Base-by-base conservation (phyloP, 1,140 invertebrate species). In the Octopus sinensis region DNA sequence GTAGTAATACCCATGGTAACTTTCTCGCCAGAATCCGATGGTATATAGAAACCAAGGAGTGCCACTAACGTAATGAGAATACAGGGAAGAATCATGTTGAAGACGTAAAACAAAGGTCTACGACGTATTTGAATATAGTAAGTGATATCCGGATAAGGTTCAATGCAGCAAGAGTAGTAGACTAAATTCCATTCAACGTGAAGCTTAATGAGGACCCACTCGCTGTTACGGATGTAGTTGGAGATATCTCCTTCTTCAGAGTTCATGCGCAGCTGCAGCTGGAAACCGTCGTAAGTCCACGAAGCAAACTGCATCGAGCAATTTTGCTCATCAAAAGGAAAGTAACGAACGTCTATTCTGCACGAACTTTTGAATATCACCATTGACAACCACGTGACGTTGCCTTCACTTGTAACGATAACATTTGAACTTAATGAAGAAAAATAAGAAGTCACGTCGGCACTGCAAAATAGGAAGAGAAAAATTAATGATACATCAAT, bases 241-340 rank as follows among this genome's bases (percentile, higher is more conserved):
- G 90, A 89, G 10, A 87, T 82, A 79, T 92, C 91, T 4, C 91
- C 91, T 81, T 87, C 83, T 1, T 83, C 80, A 2, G 86, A 84
- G 62, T 84, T 87, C 75, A 88, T 85, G 13, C 86, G 76, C n/a
- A 88, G 83, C 82, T 90, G 89, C 54, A 87, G 81, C 56, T 86
- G 85, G 73, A 82, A 91, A 75, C 96, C 96, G 89, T 98, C 97
- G 90, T 98, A 98, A 0, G 97, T 98, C 97, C 97, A 98, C 0
- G 96, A 97, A 6, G 96, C 96, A 93, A 97, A 98, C 91, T 88
- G 87, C 87, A 92, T 87, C 73, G 89, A 88, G 82, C 91, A 92
- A 81, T 90, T 91, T 84, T 92, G 91, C 80, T 87, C 86, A 82
- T 92, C 92, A 84, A 92, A 92, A 52, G 92, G 92, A 83, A 92